Base-by-base conservation (phyloP, 2,113 vertebrate genomes). In the Paedocypris sp. region DNA sequence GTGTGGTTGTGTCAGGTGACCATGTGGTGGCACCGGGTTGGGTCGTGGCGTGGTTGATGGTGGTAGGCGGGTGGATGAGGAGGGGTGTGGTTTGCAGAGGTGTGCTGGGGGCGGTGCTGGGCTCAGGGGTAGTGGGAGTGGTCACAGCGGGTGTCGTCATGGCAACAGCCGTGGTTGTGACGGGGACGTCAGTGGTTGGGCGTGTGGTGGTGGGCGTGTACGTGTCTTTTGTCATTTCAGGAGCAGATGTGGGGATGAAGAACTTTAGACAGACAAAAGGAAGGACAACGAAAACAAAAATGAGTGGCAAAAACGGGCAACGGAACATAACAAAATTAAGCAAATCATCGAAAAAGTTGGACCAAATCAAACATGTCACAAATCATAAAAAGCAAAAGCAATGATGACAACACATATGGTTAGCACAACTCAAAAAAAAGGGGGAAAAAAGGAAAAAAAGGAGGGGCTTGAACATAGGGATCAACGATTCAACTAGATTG, bases 211-310 rank as follows among this genome's bases (percentile, higher is more conserved):
- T 72, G 6, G 68, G 45, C 36, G 67, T 45, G 31, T 62, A 18
- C 15, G 45, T 66, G 53, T 67, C 72, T 65, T 73, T 71, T 31
- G 69, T 59, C 42, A 77, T 74, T 67, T 74, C 75, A 45, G 67
- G 69, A 75, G 73, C 72, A 67, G 76, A 78, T 52, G 77, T 62
- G 26, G 75, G 65, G 2, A 70, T 75, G 68, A 73, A 78, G 62
- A 79, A 83, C 82, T 86, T 51, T 8, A 28, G 20, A 62, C 19
- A 18, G 43, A 54, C 16, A 60, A 1, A n/a, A n/a, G n/a, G n/a
- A n/a, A 48, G 33, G 26, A 38, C 39, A 20, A 54, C 29, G 50
- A 32, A 73, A 53, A 41, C 3, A 52, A 45, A 48, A 58, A 66
- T 48, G 70, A 63, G 2, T 3, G 38, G 63, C 60, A 28, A 23